phyloP scores from a whole-genome alignment of 2,797 vertebrate species.

The Sebastes hopkinsi region DNA sequence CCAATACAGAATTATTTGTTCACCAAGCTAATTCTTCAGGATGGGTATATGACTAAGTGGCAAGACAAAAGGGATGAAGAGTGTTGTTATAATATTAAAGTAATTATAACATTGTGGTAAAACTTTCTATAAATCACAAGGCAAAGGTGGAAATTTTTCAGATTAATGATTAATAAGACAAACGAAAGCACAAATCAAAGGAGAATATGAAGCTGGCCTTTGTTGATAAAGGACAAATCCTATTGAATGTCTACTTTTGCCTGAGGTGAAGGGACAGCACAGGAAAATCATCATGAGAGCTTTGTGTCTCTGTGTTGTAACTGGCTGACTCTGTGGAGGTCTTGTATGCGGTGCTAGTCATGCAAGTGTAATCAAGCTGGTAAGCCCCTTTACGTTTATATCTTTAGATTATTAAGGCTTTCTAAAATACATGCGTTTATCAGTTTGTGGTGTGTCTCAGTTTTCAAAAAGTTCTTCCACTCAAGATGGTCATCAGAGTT shows the following conservation, averaged over 20 bases:
- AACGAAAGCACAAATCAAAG: neutral
- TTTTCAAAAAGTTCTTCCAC: slow-evolving; percentile 4
- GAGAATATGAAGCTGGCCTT: neutral
- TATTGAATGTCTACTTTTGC: neutral
- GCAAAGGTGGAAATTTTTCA: neutral
- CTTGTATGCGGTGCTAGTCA: neutral
- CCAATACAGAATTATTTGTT: neutral
- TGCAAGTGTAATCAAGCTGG: neutral
- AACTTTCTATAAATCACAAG: neutral
- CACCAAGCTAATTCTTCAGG: neutral
- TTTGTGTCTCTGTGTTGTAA: neutral
- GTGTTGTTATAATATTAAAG: neutral
- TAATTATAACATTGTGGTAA: neutral
- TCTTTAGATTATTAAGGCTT: slow-evolving; percentile 54
- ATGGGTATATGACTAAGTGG: neutral
- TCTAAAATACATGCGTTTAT: slow-evolving; percentile 10
- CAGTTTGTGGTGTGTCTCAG: slow-evolving; percentile 1
- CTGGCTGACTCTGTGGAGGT: neutral
- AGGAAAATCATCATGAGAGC: neutral
- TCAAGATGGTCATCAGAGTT: slow-evolving; percentile 6
- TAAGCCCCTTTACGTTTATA: neutral
- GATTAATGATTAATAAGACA: neutral
- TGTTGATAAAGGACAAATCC: neutral
- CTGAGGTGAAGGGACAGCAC: neutral
- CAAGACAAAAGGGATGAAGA: neutral